Conservation (phyloP, 2,888 invertebrate genomes). For the Eupithecia subumbrata region DNA sequence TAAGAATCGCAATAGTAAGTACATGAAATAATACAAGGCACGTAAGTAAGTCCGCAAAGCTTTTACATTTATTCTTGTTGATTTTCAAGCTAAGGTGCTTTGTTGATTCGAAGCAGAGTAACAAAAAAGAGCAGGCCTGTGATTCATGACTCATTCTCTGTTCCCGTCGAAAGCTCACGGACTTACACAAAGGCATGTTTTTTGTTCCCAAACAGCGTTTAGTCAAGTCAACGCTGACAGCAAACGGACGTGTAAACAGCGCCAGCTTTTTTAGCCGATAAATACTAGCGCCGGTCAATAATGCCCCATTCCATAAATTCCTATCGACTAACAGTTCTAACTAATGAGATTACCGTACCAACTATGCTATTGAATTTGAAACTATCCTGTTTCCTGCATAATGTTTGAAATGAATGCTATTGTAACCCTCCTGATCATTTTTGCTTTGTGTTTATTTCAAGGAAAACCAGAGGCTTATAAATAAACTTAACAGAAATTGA, state of each 20-base stretch:
- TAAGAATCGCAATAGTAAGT: not conserved
- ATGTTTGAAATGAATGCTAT: not conserved
- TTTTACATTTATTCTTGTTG: not conserved
- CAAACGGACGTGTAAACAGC: conserved; percentile 10
- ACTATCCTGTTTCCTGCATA: not conserved
- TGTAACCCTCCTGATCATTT: not conserved
- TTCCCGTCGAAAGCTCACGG: not conserved
- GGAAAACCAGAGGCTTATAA: no score
- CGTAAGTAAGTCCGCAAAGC: not conserved
- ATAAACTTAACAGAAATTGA: no score
- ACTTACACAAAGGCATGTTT: not conserved
- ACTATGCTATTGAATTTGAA: conserved; percentile 1
- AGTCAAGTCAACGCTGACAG: conserved; percentile 12
- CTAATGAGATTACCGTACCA: not conserved
- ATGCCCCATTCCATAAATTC: conserved; percentile 7
- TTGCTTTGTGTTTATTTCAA: not conserved
- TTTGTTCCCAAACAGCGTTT: conserved; percentile 7
- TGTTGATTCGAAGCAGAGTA: not conserved
- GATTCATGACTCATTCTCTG: conserved; percentile 10
- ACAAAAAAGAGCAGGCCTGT: not conserved
- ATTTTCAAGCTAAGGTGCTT: not conserved
- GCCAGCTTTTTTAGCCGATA: conserved; percentile 8
- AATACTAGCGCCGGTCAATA: conserved; percentile 7
- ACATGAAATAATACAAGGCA: not conserved
- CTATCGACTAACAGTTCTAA: conserved; percentile 7